Evolutionary conservation across 2,113 vertebrate genomes (phyloP), one percentile per base, ranked within the genome.

Genomic region (Illadopsis cleaveri): DNA sequence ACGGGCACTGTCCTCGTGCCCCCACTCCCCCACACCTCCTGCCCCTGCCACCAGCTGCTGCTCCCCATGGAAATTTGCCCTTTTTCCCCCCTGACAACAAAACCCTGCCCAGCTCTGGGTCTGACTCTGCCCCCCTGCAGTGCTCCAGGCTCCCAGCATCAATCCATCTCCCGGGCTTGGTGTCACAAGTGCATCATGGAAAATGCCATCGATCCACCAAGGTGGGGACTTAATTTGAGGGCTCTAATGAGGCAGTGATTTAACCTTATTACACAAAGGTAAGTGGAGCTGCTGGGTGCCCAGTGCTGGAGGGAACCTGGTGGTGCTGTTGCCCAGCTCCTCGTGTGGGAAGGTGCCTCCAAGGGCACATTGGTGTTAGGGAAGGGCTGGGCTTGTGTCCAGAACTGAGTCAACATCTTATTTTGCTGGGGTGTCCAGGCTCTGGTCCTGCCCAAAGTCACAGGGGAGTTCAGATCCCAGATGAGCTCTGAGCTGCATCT

Each of bases 221-320:
- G 95, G 96, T 96, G 94, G 73, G 68, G 95, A 66, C 93, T 95
- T 95, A 30, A 96, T 96, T 73, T 58, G 89, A 85, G 73, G 91
- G 91, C 91, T 94, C 62, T 91, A 94, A 80, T 66, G 93, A 97
- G 83, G 81, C 86, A 53, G n/a, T 15, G 91, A 51, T 94, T 89
- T 94, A 94, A 94, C 95, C 71, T 77, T 27, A 73, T 82, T 33
- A 70, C 86, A 76, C 71, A 31, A 80, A 95, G 82, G 86, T 89
- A 95, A 87, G 89, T 5, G 31, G 75, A 88, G 91, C 57, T 94
- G 88, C 57, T 31, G 68, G 58, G 19, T 50, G 65, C 38, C 57
- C 76, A 42, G 72, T 40, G 70, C 80, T 0, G 0, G 56, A 5
- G 56, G 21, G 40, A 42, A 40, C 15, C 30, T 21, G 45, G 6